Conservation (phyloP, 1,140 invertebrate genomes). For the Drosophila athabasca region DNA sequence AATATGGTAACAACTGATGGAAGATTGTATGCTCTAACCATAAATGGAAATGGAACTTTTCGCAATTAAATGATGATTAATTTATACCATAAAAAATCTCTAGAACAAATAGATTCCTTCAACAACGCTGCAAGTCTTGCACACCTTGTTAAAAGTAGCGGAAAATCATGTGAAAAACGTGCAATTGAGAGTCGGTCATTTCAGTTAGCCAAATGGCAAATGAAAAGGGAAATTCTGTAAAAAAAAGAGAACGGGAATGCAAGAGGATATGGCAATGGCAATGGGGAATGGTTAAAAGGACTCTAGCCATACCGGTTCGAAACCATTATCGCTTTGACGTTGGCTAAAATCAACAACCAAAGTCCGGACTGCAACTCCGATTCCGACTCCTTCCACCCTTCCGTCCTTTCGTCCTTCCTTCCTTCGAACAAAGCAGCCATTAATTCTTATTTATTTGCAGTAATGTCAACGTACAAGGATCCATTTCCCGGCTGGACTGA, state of each 20-base stretch:
- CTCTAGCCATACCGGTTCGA: conserved; percentile 1
- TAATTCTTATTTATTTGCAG: conserved; percentile 84
- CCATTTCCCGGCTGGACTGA: conserved; percentile 90
- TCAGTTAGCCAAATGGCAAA: conserved; percentile 64
- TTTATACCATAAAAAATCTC: background rate
- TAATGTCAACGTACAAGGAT: conserved; percentile 90
- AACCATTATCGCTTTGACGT: conserved; percentile 68
- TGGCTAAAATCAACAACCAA: conserved; percentile 73
- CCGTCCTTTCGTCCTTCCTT: background rate
- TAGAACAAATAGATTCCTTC: background rate
- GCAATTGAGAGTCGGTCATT: conserved; percentile 72
- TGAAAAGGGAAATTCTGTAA: conserved; percentile 2
- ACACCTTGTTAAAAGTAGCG: background rate
- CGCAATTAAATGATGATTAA: background rate
- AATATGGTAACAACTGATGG: background rate
- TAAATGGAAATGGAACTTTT: background rate
- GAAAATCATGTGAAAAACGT: conserved; percentile 70
- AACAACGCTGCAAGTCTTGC: background rate
- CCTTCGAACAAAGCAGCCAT: conserved; percentile 69
- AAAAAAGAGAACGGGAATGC: conserved; percentile 5
- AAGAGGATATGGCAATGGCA: background rate
- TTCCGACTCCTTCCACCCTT: conserved; percentile 3
- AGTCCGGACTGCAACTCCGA: conserved; percentile 22
- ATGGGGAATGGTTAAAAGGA: background rate
- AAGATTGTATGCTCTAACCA: conserved; percentile 4